Evolutionary conservation across 2,888 invertebrate species (phyloP).

Genomic region (Mesodorylaimus sp.): DNA sequence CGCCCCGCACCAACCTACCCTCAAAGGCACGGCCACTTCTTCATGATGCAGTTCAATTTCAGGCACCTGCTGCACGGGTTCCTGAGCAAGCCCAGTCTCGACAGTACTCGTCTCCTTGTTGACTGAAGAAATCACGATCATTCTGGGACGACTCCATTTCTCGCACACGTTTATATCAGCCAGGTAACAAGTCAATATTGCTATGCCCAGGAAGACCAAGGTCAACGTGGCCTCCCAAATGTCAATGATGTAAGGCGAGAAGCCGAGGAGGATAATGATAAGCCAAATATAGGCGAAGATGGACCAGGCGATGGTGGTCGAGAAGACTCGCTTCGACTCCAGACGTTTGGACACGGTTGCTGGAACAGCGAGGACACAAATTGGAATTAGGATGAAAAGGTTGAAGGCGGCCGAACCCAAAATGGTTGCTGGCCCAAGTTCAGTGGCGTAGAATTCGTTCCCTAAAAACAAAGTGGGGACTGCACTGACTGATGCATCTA

Average conservation of each 20-base stretch:
- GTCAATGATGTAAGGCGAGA: slow-evolving; percentile 31
- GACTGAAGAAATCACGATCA: no score
- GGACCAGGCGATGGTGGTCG: slow-evolving; percentile 25
- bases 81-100: no score
- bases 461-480: no score
- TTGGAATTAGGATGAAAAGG: slow-evolving; percentile 39
- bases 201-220: slow-evolving; percentile 39
- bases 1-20: no score
- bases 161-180: slow-evolving; percentile 34
- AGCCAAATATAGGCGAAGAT: slow-evolving; percentile 32
- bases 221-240: slow-evolving; percentile 42
- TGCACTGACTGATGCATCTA: neutral
- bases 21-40: no score
- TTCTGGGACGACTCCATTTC: no score
- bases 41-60: no score
- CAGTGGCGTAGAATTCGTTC: slow-evolving; percentile 31
- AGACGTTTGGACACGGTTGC: slow-evolving; percentile 33
- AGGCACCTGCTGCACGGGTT: no score
- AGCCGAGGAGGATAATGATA: slow-evolving; percentile 20
- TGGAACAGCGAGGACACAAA: slow-evolving; percentile 39
- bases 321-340: slow-evolving; percentile 20
- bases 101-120: no score
- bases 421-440: slow-evolving; percentile 41
- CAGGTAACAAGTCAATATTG: slow-evolving; percentile 39
- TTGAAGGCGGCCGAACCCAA: slow-evolving; percentile 44